phyloP scores from a whole-genome alignment of 2,888 invertebrate species.

The Choristoneura rosaceana region DNA sequence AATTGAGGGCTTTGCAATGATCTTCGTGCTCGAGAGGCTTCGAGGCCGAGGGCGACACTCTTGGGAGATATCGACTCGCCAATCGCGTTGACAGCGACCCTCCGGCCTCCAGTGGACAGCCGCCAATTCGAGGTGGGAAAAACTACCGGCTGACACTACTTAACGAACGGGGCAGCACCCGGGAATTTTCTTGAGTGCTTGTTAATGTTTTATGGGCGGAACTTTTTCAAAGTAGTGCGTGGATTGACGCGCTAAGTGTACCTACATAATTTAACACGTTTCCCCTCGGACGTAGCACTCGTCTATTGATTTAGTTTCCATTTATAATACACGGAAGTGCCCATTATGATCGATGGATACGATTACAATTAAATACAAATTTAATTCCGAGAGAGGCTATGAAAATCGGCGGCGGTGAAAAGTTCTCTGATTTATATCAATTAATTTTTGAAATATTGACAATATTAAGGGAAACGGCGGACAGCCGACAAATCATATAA shows the following conservation, averaged over 20 bases:
- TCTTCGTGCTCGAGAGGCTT: constrained; percentile 70
- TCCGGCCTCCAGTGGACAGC: constrained; percentile 70
- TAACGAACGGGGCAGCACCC: constrained; percentile 79
- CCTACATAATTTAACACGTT: constrained; percentile 83
- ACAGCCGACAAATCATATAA: constrained; percentile 84
- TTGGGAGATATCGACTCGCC: constrained; percentile 81
- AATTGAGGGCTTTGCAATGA: constrained; percentile 83
- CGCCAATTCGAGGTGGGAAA: constrained; percentile 78
- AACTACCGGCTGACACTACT: constrained; percentile 84
- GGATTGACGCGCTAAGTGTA: constrained; percentile 83
- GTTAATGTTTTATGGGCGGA: constrained; percentile 85
- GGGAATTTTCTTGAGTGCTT: constrained; percentile 85
- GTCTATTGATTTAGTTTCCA: constrained; percentile 62
- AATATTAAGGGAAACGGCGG: constrained; percentile 84
- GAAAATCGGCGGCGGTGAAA: constrained; percentile 67
- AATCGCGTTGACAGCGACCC: constrained; percentile 83
- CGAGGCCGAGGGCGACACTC: constrained; percentile 73
- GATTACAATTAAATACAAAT: constrained; percentile 75
- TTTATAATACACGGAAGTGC: constrained; percentile 51
- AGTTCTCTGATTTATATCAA: constrained; percentile 84
- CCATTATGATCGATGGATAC: constrained; percentile 57
- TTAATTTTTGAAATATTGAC: constrained; percentile 86
- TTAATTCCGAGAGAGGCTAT: constrained; percentile 72
- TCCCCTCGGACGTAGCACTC: constrained; percentile 67
- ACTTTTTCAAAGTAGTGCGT: constrained; percentile 82